A percentile compares a stretch with the other conserved stretches of the same genome.
These are phyloP conservation scores for Drosophila arawakana DNA, from an alignment of 1,140 invertebrate species.

Conservation along the genomic window DNA sequence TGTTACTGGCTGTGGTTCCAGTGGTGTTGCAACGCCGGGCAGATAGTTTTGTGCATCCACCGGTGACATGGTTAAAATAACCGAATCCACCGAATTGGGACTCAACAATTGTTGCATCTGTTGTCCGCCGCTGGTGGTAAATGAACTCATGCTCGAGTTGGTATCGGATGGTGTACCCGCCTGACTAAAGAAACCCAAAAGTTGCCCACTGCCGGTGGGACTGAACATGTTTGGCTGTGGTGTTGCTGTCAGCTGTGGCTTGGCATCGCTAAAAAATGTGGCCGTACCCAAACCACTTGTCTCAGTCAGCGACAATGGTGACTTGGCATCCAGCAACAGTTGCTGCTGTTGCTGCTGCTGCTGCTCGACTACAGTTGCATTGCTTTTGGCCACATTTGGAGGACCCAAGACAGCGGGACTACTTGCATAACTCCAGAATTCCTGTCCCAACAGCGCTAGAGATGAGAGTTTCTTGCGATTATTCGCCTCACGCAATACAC, in stretches of 20 bases:
- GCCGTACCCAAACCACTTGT: slow-evolving; percentile 82
- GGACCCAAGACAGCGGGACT: slow-evolving; percentile 86
- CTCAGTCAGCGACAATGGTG: slow-evolving; percentile 80
- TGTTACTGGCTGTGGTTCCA: neutral
- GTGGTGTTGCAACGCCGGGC: slow-evolving; percentile 29
- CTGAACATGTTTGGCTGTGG: slow-evolving; percentile 61
- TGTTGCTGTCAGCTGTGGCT: slow-evolving; percentile 35
- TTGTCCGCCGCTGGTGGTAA: slow-evolving; percentile 86
- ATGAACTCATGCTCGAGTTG: slow-evolving; percentile 87
- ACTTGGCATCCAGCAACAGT: slow-evolving; percentile 75
- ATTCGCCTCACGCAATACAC: slow-evolving; percentile 92
- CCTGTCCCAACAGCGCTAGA: slow-evolving; percentile 95
- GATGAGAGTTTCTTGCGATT: slow-evolving; percentile 95
- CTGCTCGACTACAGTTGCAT: slow-evolving; percentile 51
- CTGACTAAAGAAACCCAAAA: slow-evolving; percentile 77
- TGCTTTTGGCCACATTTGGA: slow-evolving; percentile 14
- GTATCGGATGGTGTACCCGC: slow-evolving; percentile 87
- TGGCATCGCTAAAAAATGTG: slow-evolving; percentile 73
- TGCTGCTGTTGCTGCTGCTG: slow-evolving; percentile 24
- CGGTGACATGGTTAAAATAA: slow-evolving; percentile 91
- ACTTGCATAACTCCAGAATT: slow-evolving; percentile 96
- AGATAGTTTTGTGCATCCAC: slow-evolving; percentile 82
- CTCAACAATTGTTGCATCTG: slow-evolving; percentile 84
- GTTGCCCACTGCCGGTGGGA: slow-evolving; percentile 69
- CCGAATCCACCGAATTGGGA: slow-evolving; percentile 87